These are phyloP conservation scores for Oreonectes daqikongensis DNA, from an alignment of 2,797 vertebrate species.

Conservation along the genomic window DNA sequence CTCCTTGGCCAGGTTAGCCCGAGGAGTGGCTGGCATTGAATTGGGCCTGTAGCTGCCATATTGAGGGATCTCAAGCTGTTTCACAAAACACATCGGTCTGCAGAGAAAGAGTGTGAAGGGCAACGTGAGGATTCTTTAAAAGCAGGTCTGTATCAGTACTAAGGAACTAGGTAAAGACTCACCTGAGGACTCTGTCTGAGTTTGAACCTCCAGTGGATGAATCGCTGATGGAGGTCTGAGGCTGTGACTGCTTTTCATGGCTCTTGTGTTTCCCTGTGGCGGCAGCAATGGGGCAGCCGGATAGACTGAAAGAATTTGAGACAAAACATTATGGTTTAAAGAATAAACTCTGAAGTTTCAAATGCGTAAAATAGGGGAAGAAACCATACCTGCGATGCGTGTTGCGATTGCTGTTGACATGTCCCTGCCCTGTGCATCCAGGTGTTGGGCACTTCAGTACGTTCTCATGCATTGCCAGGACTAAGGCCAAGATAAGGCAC, in stretches of 20 bases:
- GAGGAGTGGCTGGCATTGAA: slow-evolving; percentile 80
- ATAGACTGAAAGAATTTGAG: slow-evolving; percentile 76
- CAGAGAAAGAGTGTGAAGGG: background rate
- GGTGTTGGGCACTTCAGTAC: slow-evolving; percentile 98
- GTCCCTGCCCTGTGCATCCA: slow-evolving; percentile 97
- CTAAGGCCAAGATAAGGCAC: slow-evolving; percentile 70
- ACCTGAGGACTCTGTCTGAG: slow-evolving; percentile 98
- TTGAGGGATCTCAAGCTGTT: slow-evolving; percentile 97
- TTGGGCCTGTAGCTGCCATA: slow-evolving; percentile 92
- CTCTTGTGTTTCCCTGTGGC: slow-evolving; percentile 91
- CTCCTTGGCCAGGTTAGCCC: slow-evolving; percentile 98
- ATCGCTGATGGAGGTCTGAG: slow-evolving; percentile 83
- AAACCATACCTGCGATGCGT: slow-evolving; percentile 90
- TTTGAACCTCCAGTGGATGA: slow-evolving; percentile 81
- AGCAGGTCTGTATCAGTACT: background rate
- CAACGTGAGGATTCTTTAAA: background rate
- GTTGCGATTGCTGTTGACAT: slow-evolving; percentile 99
- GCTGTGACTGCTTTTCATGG: slow-evolving; percentile 82
- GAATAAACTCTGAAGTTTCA: background rate
- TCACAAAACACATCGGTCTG: slow-evolving; percentile 99
- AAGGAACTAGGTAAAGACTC: slow-evolving; percentile 22
- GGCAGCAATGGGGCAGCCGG: slow-evolving; percentile 95
- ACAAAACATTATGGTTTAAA: background rate
- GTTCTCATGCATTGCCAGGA: slow-evolving; percentile 98
- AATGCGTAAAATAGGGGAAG: background rate